Evolutionary conservation across 2,113 vertebrate species (phyloP).

Genomic region (Gila orcuttii): DNA sequence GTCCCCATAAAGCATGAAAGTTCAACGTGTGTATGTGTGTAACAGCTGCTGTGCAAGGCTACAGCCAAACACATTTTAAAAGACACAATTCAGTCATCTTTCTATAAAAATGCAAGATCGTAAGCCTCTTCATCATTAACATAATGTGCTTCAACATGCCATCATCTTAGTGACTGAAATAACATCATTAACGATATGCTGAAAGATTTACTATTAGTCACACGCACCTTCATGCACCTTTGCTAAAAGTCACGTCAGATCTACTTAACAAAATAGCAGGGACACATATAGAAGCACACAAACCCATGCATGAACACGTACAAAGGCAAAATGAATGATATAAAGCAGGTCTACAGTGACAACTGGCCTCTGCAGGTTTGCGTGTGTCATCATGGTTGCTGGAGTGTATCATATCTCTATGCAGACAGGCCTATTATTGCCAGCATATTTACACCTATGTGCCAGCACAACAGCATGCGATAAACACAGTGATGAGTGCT

Average conservation of each 20-base stretch:
- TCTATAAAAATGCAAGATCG: neutral
- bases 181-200: neutral
- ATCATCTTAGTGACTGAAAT: conserved; percentile 1
- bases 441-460: conserved; percentile 32
- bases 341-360: conserved; percentile 8
- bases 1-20: too few relatives aligned
- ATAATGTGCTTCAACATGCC: neutral
- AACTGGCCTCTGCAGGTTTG: conserved; percentile 30
- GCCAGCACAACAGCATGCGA: conserved; percentile 25
- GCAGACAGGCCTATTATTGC: conserved; percentile 27
- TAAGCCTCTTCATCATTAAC: neutral
- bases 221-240: neutral
- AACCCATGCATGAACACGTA: neutral
- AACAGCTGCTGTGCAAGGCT: neutral
- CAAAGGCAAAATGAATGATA: neutral
- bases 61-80: neutral
- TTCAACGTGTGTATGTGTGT: neutral
- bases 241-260: conserved; percentile 5
- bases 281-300: neutral
- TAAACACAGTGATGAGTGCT: conserved; percentile 42
- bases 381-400: conserved; percentile 46
- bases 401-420: conserved; percentile 45
- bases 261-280: neutral
- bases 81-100: neutral
- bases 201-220: neutral